Base-by-base conservation (phyloP, 2,113 vertebrate genomes). In the Vulpes ferrilata region DNA sequence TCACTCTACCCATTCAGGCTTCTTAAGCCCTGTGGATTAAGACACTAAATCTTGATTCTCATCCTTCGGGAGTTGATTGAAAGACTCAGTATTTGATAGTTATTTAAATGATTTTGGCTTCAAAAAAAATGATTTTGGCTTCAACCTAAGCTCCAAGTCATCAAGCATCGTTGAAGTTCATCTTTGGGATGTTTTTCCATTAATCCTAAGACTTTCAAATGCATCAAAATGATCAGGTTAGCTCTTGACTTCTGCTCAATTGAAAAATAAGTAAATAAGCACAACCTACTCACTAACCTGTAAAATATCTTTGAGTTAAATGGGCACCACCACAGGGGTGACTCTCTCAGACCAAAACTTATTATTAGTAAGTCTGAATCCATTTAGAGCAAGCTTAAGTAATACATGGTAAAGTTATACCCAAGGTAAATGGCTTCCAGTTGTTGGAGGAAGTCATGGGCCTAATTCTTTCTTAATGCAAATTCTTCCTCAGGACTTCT, bases 391-490 rank as follows among this genome's bases (percentile, higher is more conserved):
- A 23, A 94, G 25, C 38, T 8, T 80, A 90, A 94, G 48, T 69
- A 83, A 62, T 19, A 64, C 11, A 13, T 27, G 60, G 16, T 83
- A 69, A 43, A 86, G n/a, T 93, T 92, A 23, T 43, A 90, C 76
- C n/a, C 55, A 90, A 60, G 8, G 30, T 95, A 90, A 97, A 60
- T 90, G 92, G 7, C 43, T 90, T 89, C 86, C 20, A 25, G 83
- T 89, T 51, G 38, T 1, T 7, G 62, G 55, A 96, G 78, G 55
- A 94, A 95, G 64, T 91, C 73, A 65, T 0, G 84, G 64, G 30
- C 92, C 76, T 89, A 53, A 80, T 93, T 98, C 93, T 93, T 85
- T 88, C 96, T 96, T 32, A 79, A 84, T 48, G 16, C 51, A 85
- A 86, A 6, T 93, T 3, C 17, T 22, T 96, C 51, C 64, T 88